Conservation (phyloP, 2,113 vertebrate species). For the Hippocampus mohnikei region DNA sequence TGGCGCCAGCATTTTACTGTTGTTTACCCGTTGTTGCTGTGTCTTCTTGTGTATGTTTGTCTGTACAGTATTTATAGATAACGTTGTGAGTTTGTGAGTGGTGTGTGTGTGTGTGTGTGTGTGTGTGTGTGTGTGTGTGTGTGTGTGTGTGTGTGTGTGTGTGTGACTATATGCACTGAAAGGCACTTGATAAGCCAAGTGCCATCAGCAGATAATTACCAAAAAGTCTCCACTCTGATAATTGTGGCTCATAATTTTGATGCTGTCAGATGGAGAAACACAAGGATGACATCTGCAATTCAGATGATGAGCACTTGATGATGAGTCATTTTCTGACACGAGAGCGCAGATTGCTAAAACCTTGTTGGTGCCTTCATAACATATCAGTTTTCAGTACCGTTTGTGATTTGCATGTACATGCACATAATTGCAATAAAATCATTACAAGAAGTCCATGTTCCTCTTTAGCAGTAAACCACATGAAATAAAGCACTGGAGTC, state of each 20-base stretch:
- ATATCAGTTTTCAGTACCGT: neutral
- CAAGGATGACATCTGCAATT: slow-evolving; percentile 52
- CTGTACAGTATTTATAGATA: neutral
- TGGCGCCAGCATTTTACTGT: neutral
- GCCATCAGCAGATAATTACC: slow-evolving; percentile 65
- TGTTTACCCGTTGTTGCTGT: slow-evolving; percentile 18
- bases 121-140: too few species aligned
- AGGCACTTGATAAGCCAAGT: slow-evolving; percentile 55
- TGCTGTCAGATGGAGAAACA: slow-evolving; percentile 35
- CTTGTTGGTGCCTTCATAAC: neutral
- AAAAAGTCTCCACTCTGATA: slow-evolving; percentile 56
- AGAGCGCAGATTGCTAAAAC: too few species aligned
- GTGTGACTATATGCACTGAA: slow-evolving; percentile 10
- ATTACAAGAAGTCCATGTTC: too few species aligned
- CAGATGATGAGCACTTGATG: slow-evolving; percentile 43
- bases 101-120: too few species aligned
- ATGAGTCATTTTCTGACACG: neutral
- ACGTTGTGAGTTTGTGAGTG: slow-evolving; percentile 1
- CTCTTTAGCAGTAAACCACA: too few species aligned
- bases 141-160: slow-evolving; percentile 3
- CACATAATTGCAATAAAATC: neutral
- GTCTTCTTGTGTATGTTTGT: slow-evolving; percentile 4
- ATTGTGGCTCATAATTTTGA: slow-evolving; percentile 46
- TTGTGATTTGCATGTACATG: neutral
- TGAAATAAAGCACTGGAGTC: too few species aligned